These are phyloP conservation scores for Lamprotornis superbus DNA, from an alignment of 2,113 vertebrate species.

Conservation along the genomic window DNA sequence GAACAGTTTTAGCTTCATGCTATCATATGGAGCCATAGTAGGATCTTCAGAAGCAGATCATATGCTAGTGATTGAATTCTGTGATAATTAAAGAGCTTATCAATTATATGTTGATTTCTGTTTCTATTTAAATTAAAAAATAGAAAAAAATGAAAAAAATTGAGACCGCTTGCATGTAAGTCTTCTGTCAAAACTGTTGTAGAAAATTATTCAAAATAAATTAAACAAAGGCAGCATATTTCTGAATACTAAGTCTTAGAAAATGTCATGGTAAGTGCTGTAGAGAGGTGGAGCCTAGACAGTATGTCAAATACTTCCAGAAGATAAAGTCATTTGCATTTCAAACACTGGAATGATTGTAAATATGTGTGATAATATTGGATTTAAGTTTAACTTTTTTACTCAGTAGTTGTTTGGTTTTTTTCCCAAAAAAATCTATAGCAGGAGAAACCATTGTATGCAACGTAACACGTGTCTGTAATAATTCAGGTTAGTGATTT, in stretches of 20 bases:
- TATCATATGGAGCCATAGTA: neutral
- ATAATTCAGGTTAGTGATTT: slow-evolving; percentile 70
- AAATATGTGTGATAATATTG: neutral
- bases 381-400: neutral
- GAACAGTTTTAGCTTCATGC: neutral
- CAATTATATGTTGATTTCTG: neutral
- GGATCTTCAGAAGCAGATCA: neutral
- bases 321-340: neutral
- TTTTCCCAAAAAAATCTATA: neutral
- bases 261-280: neutral
- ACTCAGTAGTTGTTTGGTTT: neutral
- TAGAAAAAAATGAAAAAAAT: neutral
- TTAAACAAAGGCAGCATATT: neutral
- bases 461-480: slow-evolving; percentile 68
- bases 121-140: neutral
- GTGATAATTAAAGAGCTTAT: neutral
- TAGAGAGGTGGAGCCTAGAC: neutral
- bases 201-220: neutral
- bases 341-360: neutral
- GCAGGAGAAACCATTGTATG: slow-evolving; percentile 61
- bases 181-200: neutral
- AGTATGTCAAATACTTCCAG: neutral
- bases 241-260: neutral
- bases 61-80: neutral
- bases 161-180: neutral